phyloP scores from a whole-genome alignment of 1,140 invertebrate species.

The Scaptomyza pallida region DNA sequence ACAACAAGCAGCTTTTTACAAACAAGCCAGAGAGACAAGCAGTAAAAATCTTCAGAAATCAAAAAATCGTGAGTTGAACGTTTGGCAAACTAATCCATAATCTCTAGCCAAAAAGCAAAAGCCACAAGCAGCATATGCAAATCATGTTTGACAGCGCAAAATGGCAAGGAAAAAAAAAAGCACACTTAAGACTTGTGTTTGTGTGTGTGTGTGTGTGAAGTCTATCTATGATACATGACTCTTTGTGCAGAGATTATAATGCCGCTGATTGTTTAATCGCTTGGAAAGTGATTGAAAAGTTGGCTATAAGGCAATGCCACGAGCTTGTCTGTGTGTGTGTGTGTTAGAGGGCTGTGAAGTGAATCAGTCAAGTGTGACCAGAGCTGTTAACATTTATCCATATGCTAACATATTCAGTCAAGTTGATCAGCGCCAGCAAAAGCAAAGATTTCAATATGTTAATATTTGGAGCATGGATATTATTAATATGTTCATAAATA shows the following conservation, averaged over 20 bases:
- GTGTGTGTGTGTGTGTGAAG: conserved; percentile 11
- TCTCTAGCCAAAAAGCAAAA: conserved; percentile 47
- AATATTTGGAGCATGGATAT: too few relatives aligned
- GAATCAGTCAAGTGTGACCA: conserved; percentile 37
- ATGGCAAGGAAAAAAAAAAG: conserved; percentile 45
- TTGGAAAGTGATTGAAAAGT: conserved; percentile 79
- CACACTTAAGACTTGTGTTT: conserved; percentile 24
- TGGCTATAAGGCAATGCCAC: conserved; percentile 56
- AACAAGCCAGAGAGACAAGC: conserved; percentile 10
- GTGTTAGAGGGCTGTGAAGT: conserved; percentile 16
- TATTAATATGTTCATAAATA: background rate
- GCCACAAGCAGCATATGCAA: conserved; percentile 68
- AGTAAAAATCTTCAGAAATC: conserved; percentile 10
- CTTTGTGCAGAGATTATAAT: conserved; percentile 73
- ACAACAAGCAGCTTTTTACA: conserved; percentile 32
- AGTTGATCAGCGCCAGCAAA: background rate
- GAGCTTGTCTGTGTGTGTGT: conserved; percentile 4
- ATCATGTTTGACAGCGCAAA: conserved; percentile 75
- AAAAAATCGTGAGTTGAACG: conserved; percentile 30
- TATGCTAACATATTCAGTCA: conserved; percentile 6
- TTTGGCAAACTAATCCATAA: conserved; percentile 63
- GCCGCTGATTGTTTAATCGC: conserved; percentile 80
- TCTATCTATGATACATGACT: conserved; percentile 73
- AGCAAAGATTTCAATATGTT: too few relatives aligned
- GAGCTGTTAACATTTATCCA: conserved; percentile 11